These are phyloP conservation scores for Bellardia bayeri DNA, from an alignment of 2,888 invertebrate species.

Conservation along the genomic window DNA sequence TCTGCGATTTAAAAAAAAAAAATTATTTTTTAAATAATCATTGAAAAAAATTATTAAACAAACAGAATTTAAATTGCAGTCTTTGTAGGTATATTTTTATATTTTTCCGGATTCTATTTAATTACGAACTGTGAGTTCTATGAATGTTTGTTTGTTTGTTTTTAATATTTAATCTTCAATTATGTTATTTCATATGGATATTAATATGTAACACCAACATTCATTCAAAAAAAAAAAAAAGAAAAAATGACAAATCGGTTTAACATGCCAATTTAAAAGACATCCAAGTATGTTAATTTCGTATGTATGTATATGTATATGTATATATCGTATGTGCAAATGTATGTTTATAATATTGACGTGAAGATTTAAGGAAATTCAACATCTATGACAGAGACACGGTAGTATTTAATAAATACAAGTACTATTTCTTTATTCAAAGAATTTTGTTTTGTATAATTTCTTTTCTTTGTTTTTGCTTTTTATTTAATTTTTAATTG, in stretches of 20 bases:
- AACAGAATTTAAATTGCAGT: too few relatives aligned
- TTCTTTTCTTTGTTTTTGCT: too few relatives aligned
- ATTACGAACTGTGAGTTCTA: neutral
- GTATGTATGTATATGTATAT: neutral
- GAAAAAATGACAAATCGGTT: constrained; percentile 55
- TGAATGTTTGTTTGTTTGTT: neutral
- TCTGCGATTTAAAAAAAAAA: too few relatives aligned
- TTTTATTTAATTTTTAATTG: too few relatives aligned
- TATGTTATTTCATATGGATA: neutral
- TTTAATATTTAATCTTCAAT: neutral
- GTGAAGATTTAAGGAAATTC: constrained; percentile 44
- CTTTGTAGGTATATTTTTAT: too few relatives aligned
- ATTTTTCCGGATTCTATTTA: too few relatives aligned
- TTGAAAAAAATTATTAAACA: too few relatives aligned
- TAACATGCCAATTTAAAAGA: neutral
- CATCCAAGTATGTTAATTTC: neutral
- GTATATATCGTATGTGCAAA: neutral
- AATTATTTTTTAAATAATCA: too few relatives aligned
- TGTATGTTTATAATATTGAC: too few relatives aligned
- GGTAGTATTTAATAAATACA: constrained; percentile 40
- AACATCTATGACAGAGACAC: constrained; percentile 21
- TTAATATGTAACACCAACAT: constrained; percentile 44
- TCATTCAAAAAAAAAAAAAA: constrained; percentile 35
- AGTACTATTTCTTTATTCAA: neutral
- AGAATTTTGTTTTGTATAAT: neutral